Evolutionary conservation across 2,888 invertebrate genomes (phyloP), one percentile per base, ranked within the genome.

Genomic region (Fragum whitleyi): DNA sequence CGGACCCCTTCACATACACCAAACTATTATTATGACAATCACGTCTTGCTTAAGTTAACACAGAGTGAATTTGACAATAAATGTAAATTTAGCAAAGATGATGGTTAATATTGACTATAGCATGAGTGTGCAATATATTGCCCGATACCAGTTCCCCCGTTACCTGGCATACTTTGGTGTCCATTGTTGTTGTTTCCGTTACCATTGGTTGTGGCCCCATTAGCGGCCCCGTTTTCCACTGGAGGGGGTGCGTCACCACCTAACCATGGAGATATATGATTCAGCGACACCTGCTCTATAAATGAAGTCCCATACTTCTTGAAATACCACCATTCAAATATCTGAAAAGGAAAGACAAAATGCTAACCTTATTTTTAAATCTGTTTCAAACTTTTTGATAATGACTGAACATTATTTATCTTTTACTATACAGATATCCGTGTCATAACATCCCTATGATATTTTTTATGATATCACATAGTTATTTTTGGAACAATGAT

Each of bases 281-380:
- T 97, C 85, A 98, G 95, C 0, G 98, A 98, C 76, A 99, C 97
- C 95, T 98, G 98, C 94, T 99, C 98, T 89, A 99, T 98, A 94
- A 99, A 99, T 0, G 98, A 98, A 7, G 97, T 98, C 28, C 98
- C 99, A 94, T 98, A 99, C 95, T 98, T 99, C 90, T 98, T 96
- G 94, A 98, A 99, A 94, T 99, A 99, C 99, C 99, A 99, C 99
- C 99, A 99, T 94, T 99, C 99, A 94, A 99, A 99, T 85, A 96
- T 95, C 95, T 96, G 92, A 53, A 93, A 93, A 79, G 57, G 2
- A 6, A 59, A 59, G 16, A 53, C n/a, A n/a, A 47, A n/a, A 47
- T 6, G n/a, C n/a, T n/a, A n/a, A n/a, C n/a, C n/a, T n/a, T n/a
- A n/a, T n/a, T n/a, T n/a, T n/a, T n/a, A n/a, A n/a, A n/a, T n/a